A percentile compares a stretch with the other conserved stretches of the same genome.
phyloP scores from a whole-genome alignment of 2,888 invertebrate species.

The Bibio marci region DNA sequence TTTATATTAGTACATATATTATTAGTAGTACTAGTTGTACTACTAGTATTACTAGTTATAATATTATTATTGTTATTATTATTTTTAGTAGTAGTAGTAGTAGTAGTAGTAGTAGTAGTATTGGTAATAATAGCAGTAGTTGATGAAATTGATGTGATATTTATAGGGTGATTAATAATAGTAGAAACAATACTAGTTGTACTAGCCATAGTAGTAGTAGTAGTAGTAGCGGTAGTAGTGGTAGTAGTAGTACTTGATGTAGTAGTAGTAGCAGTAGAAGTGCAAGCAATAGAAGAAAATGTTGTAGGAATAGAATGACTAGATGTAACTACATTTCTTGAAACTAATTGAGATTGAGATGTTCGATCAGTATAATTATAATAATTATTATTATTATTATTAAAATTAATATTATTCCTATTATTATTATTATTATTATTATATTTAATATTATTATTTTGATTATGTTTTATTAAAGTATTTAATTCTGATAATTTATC shows the following conservation, averaged over 20 bases:
- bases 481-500: too few relatives aligned
- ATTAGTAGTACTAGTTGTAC: slow-evolving; percentile 13
- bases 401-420: too few relatives aligned
- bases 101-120: slow-evolving; percentile 10
- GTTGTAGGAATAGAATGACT: neutral
- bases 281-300: slow-evolving; percentile 6
- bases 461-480: too few relatives aligned
- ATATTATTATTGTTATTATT: neutral
- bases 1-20: slow-evolving; percentile 14
- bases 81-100: slow-evolving; percentile 2
- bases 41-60: slow-evolving; percentile 9
- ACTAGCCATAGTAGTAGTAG: slow-evolving; percentile 9
- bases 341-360: neutral
- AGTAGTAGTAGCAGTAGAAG: slow-evolving; percentile 5
- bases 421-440: too few relatives aligned
- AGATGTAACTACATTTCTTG: neutral
- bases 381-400: too few relatives aligned
- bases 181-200: slow-evolving; percentile 9
- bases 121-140: slow-evolving; percentile 11
- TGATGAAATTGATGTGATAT: neutral
- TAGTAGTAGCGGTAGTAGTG: slow-evolving; percentile 12
- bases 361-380: neutral
- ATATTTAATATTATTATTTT: too few relatives aligned
- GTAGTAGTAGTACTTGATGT: slow-evolving; percentile 9
- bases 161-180: neutral